Conservation (phyloP, 2,797 vertebrate genomes). For the Neopelma chrysocephalum region DNA sequence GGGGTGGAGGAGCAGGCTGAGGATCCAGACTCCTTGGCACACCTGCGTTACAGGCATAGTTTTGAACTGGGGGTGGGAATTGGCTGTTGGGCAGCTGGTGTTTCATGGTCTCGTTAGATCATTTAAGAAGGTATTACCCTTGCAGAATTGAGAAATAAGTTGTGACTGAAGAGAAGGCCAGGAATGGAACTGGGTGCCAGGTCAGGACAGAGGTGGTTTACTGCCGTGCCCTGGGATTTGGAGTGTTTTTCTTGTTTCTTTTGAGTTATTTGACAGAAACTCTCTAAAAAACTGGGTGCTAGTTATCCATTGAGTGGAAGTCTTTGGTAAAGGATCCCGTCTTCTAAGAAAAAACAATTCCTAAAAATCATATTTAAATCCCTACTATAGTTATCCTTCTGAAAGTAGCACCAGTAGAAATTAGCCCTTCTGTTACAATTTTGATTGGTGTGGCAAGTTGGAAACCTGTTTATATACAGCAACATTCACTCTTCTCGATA, state of each 20-base stretch:
- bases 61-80: not conserved
- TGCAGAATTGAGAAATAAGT: not conserved
- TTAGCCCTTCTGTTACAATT: not conserved
- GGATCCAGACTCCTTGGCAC: not conserved
- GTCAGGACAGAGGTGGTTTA: not conserved
- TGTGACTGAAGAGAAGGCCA: not conserved
- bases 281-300: not conserved
- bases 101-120: not conserved
- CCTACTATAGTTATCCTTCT: not conserved
- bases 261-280: not conserved
- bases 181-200: not conserved
- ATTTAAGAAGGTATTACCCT: not conserved
- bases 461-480: not conserved
- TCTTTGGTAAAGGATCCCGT: not conserved
- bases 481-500: not conserved
- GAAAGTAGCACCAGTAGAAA: not conserved
- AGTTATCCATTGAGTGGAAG: not conserved
- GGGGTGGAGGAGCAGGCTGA: not conserved
- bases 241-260: not conserved
- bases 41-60: fast-evolving
- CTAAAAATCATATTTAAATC: not conserved
- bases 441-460: not conserved
- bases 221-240: no score
- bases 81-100: not conserved
- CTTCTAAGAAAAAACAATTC: not conserved